Percentiles rank a stretch among this genome's conserved stretches.
Conservation (phyloP, 2,888 invertebrate species). For the Tenthredo amoena region DNA sequence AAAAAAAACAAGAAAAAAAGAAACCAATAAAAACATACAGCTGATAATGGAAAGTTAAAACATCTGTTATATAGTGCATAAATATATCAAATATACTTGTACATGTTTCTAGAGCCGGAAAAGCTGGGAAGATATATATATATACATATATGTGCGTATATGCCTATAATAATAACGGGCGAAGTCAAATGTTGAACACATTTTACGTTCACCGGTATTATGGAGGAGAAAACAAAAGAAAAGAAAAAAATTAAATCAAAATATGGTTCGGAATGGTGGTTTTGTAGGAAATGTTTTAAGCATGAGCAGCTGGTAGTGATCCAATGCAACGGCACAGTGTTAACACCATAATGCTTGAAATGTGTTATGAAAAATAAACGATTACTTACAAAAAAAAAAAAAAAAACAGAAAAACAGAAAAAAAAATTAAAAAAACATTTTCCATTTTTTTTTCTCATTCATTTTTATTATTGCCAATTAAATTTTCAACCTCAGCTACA, state of each 20-base stretch:
- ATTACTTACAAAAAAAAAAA: slow-evolving; percentile 42
- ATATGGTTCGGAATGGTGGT: slow-evolving; percentile 48
- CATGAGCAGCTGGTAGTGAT: slow-evolving; percentile 58
- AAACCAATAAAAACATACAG: not conserved
- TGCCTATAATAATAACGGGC: not conserved
- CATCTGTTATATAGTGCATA: not conserved
- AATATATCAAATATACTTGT: not conserved
- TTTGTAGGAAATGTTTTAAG: slow-evolving; percentile 58
- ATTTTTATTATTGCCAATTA: not conserved
- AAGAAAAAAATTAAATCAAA: not conserved
- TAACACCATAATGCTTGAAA: slow-evolving; percentile 66
- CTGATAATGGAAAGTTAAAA: not conserved
- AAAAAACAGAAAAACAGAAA: not conserved
- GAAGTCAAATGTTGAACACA: not conserved
- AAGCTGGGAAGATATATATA: not conserved
- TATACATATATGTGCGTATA: not conserved
- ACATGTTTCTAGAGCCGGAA: not conserved
- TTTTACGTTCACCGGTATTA: not conserved
- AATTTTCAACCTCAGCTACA: not conserved
- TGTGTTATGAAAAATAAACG: slow-evolving; percentile 61
- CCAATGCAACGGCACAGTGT: slow-evolving; percentile 61
- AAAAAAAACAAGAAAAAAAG: not conserved
- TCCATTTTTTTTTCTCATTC: not conserved
- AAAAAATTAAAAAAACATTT: slow-evolving; percentile 6
- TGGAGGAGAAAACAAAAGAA: not conserved